Evolutionary conservation across 1,140 invertebrate genomes (phyloP), one percentile per base, ranked within the genome.

Genomic region (Drosophila teissieri): DNA sequence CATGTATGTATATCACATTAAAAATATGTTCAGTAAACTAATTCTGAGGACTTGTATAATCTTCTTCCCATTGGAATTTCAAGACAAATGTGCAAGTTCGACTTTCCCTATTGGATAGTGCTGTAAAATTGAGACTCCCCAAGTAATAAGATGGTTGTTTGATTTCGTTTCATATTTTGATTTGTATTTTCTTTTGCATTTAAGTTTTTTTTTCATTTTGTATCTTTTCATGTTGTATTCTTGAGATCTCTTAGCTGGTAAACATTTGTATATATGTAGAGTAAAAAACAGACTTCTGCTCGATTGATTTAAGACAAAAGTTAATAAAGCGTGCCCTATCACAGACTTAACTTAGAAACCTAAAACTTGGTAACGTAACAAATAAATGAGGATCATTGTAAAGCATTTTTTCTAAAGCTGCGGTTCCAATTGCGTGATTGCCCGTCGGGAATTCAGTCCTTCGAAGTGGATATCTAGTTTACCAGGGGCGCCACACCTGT

Each of bases 401-500:
- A 86, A 86, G 79, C 82, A 88, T 88, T 65, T 65, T 81, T 67
- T 79, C 55, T 88, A 86, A 88, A 86, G 83, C 83, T 83, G 62
- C 49, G 46, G 58, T 76, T 72, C 70, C 52, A 88, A 51, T 86
- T 86, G 83, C 83, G 73, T 51, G 56, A 53, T 73, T 84, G 84
- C 80, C 85, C 83, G 39, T 39, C 12, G 46, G 24, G 36, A 10
- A 14, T 31, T 37, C 49, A 19, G 46, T 36, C 19, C 24, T 17
- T 34, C 19, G 12, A 24, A 56, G 15, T 22, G 14, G 7, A 44
- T 36, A 6, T 11, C 12, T 39, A 15, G 37, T 58, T 73, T 89
- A 91, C 91, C 91, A 92, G 49, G 91, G 91, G 40, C 91, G 81
- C 91, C 91, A 92, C 14, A 92, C 78, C 39, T 73, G 75, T 27